A percentile compares a stretch with the other conserved stretches of the same genome.
phyloP scores from a whole-genome alignment of 2,888 invertebrate species.

The Pyrrhosoma nymphula region DNA sequence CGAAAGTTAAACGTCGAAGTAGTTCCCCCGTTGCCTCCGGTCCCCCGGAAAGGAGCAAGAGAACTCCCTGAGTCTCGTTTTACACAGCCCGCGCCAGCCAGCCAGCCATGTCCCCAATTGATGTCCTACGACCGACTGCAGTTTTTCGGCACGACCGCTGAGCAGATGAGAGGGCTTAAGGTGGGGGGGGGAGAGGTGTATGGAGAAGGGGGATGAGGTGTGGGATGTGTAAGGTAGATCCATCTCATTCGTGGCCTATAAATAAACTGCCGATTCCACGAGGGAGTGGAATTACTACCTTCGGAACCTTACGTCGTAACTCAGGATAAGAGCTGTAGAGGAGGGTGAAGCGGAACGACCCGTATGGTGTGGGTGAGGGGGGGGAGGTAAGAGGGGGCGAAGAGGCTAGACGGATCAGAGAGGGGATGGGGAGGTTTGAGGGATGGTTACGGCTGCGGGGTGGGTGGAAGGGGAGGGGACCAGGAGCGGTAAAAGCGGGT shows the following conservation, averaged over 20 bases:
- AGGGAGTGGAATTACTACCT: conserved; percentile 55
- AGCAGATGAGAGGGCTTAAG: background rate
- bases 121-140: background rate
- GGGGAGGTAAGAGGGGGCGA: background rate
- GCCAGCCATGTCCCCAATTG: background rate
- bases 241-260: conserved; percentile 61
- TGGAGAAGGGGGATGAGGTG: background rate
- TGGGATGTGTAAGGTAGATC: conserved; percentile 39
- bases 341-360: background rate
- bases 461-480: background rate
- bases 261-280: conserved; percentile 65
- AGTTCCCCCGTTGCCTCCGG: background rate
- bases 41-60: background rate
- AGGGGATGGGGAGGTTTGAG: background rate
- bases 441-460: background rate
- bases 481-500: conserved; percentile 42
- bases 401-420: background rate
- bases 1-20: background rate
- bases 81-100: too few species aligned
- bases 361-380: background rate
- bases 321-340: background rate
- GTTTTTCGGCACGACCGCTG: background rate
- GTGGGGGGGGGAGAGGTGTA: background rate
- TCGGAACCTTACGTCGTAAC: conserved; percentile 54
- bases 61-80: background rate